Base-by-base conservation (phyloP, 2,113 vertebrate species). In the Sinocyclocheilus anshuiensis region DNA sequence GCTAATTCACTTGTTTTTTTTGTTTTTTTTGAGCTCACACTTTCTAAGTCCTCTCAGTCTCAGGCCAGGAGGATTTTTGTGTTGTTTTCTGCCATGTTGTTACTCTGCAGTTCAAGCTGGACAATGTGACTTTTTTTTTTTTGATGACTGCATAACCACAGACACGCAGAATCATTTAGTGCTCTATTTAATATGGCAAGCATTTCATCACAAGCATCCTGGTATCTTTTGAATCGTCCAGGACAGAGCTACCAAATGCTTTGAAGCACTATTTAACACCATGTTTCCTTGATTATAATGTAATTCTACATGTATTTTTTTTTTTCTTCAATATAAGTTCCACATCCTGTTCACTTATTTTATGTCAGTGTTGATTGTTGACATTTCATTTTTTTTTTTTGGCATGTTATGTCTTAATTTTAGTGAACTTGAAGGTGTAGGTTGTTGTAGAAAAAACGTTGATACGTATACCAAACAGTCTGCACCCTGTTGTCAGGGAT, bases 401-500 rank as follows among this genome's bases (percentile, higher is more conserved):
- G 85, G 61, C 65, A 42, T 69, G 10, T 72, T 71, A 24, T 80
- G 85, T 85, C 83, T 87, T 87, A 78, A 82, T 85, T 87, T 55
- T 84, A 82, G 83, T 65, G 81, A 80, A 85, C 83, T 89, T 89
- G 86, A 87, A 89, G 63, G 78, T 87, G 86, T 89, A 87, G 88
- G 83, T 84, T 84, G 75, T 85, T 83, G 26, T 75, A 77, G 59
- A 69, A 77, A 67, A 57, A n/a, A 55, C 16, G 39, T 45, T n/a
- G 85, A 81, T 48, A 22, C 20, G 26, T 71, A 59, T 42, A 63
- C 74, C 76, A 75, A 83, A 85, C 78, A 85, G 72, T 85, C 69
- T 85, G 78, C 75, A 72, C 83, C 83, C 72, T 78, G 88, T 20
- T n/a, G 39, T 76, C 53, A 76, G 69, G 59, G 82, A 87, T 22